These are phyloP conservation scores for Drosophila orosa DNA, from an alignment of 1,140 invertebrate genomes.

Conservation along the genomic window DNA sequence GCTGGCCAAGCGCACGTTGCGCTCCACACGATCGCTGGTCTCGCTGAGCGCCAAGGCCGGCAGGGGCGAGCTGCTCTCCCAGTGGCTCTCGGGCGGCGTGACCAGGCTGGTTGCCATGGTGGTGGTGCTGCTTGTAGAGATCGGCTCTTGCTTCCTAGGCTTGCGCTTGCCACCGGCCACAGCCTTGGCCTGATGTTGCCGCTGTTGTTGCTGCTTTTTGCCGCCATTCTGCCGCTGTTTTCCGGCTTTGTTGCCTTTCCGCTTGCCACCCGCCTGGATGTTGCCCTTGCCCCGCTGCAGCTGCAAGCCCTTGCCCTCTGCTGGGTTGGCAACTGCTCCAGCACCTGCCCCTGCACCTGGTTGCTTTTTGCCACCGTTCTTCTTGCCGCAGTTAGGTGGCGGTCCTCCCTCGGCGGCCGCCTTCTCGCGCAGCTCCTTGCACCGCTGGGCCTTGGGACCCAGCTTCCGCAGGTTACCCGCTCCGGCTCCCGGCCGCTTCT, in stretches of 20 bases:
- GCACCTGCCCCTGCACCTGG: not conserved
- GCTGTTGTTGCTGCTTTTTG: conserved; percentile 34
- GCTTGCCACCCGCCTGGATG: conserved; percentile 36
- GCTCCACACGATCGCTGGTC: conserved; percentile 78
- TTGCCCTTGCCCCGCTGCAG: conserved; percentile 33
- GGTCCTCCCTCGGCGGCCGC: conserved; percentile 46
- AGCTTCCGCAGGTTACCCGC: conserved; percentile 53
- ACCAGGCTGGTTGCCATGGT: conserved; percentile 65
- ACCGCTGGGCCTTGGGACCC: conserved; percentile 58
- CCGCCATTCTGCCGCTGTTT: conserved; percentile 46
- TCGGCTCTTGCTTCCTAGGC: conserved; percentile 28
- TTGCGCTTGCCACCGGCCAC: conserved; percentile 33
- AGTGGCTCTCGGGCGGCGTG: conserved; percentile 39
- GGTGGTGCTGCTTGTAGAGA: conserved; percentile 31
- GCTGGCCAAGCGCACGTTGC: conserved; percentile 58
- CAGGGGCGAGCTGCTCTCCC: conserved; percentile 70
- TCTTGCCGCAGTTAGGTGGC: conserved; percentile 64
- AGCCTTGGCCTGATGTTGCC: conserved; percentile 39
- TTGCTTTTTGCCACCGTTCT: conserved; percentile 24
- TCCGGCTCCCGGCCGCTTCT: conserved; percentile 33
- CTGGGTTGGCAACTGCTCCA: not conserved
- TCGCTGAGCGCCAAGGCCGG: conserved; percentile 63
- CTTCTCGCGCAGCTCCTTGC: conserved; percentile 57
- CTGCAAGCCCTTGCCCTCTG: conserved; percentile 27
- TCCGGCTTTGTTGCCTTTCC: conserved; percentile 37